Conservation (phyloP, 1,140 invertebrate species). For the Drosophila insularis region DNA sequence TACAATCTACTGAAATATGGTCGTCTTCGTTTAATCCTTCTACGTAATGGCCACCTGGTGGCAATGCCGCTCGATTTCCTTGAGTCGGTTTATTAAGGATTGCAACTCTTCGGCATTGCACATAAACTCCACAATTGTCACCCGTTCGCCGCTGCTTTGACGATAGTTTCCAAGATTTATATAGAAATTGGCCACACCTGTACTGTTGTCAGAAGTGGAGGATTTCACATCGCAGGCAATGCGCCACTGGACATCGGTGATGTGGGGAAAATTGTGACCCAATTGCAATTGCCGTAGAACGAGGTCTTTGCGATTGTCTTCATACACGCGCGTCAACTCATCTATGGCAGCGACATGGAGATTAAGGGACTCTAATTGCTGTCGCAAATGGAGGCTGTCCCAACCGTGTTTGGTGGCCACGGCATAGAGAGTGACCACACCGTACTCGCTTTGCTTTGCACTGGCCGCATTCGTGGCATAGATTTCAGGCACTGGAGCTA, state of each 20-base stretch:
- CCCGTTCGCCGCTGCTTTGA: conserved; percentile 65
- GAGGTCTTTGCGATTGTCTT: conserved; percentile 68
- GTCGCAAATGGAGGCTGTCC: conserved; percentile 47
- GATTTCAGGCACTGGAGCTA: conserved; percentile 77
- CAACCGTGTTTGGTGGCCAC: conserved; percentile 71
- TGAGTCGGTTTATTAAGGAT: conserved; percentile 72
- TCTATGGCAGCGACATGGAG: conserved; percentile 53
- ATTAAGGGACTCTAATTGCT: conserved; percentile 51
- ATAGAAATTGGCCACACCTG: conserved; percentile 64
- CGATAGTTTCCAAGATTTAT: conserved; percentile 71
- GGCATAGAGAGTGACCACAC: conserved; percentile 67
- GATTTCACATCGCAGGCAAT: conserved; percentile 77
- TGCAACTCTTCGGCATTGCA: conserved; percentile 81
- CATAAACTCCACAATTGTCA: conserved; percentile 69
- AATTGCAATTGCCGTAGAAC: conserved; percentile 67
- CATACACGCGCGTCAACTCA: conserved; percentile 67
- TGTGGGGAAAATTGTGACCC: conserved; percentile 70
- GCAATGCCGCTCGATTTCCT: conserved; percentile 80
- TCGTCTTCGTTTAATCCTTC: conserved; percentile 1
- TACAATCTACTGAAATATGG: conserved; percentile 5
- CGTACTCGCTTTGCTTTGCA: conserved; percentile 79
- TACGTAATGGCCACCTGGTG: conserved; percentile 61
- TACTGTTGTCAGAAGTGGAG: conserved; percentile 65
- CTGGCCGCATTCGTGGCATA: conserved; percentile 71
- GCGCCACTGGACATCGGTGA: conserved; percentile 79